Conservation (phyloP, 2,888 invertebrate genomes). For the Melieria crassipennis region DNA sequence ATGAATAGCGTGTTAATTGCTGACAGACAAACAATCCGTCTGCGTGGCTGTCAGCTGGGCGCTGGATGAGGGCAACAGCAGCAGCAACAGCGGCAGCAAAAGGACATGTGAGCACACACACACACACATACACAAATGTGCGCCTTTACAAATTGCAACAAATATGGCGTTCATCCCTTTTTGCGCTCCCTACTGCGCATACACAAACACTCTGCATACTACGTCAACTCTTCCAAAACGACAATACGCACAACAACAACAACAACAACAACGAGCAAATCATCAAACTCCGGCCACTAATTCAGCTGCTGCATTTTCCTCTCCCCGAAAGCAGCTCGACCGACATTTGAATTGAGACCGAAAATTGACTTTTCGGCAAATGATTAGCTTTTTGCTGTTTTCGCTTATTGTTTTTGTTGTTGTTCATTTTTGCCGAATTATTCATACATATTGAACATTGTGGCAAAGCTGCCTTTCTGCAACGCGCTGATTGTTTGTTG, state of each 20-base stretch:
- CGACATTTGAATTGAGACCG: constrained; percentile 42
- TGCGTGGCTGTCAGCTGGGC: constrained; percentile 14
- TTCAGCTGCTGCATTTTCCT: not conserved
- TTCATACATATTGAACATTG: too few relatives aligned
- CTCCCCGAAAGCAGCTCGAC: constrained; percentile 33
- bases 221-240: constrained; percentile 32
- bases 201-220: constrained; percentile 41
- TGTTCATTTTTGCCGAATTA: not conserved
- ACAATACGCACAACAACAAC: constrained; percentile 36
- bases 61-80: not conserved
- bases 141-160: constrained; percentile 45
- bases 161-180: constrained; percentile 48
- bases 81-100: constrained; percentile 2
- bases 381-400: constrained; percentile 55
- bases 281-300: constrained; percentile 4
- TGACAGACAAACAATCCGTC: constrained; percentile 54
- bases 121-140: not conserved
- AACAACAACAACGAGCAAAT: constrained; percentile 15
- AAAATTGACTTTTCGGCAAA: constrained; percentile 60
- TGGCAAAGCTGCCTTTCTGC: too few relatives aligned
- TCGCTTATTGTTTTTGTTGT: constrained; percentile 1
- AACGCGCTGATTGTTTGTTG: too few relatives aligned
- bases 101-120: constrained; percentile 12
- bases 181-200: constrained; percentile 30
- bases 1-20: constrained; percentile 65